Base-by-base conservation (phyloP, 2,797 vertebrate genomes). In the Tenualosa ilisha region DNA sequence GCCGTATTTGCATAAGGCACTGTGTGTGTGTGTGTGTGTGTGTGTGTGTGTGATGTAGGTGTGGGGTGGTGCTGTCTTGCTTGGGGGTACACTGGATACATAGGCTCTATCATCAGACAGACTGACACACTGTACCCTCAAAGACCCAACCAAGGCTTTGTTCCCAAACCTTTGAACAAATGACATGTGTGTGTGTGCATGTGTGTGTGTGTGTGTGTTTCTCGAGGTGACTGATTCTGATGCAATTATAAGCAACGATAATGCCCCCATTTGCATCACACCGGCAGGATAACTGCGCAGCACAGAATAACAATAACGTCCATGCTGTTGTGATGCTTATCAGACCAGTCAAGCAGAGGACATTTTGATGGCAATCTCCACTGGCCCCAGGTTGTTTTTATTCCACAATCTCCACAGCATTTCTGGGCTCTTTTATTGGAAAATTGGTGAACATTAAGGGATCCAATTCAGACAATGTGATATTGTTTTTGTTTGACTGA, bases 191-290 rank as follows among this genome's bases (percentile, higher is more conserved):
- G 85, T 51, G 54, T 11, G 24, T 50, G 82, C 5, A 46, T 82
- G 63, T 72, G 61, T 11, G 53, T 63, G 43, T 56, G 85, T 81
- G 84, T 86, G 87, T 88, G 84, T 88, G 85, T 88, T 86, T 84
- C 82, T 90, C 82, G 82, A 86, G 84, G 72, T 81, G 85, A 86
- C 82, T 84, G 72, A 86, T 86, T 88, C 75, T 89, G 89, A 88
- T 89, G 88, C 87, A 89, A 88, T 90, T 88, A 89, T 83, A 84
- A 87, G 88, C 87, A 87, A 89, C 31, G 31, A 86, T 87, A 84
- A 75, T 54, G 20, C 86, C 59, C 82, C 82, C 83, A 72, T 84
- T 79, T 83, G 7, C 68, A 8, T 46, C 81, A 22, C 12, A 43
- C 40, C 13, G 40, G 72, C 72, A 22, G 40, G 72, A 22, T 40